phyloP scores from a whole-genome alignment of 92 coral and sea anemone species.

The Parazoanthus swiftii region DNA sequence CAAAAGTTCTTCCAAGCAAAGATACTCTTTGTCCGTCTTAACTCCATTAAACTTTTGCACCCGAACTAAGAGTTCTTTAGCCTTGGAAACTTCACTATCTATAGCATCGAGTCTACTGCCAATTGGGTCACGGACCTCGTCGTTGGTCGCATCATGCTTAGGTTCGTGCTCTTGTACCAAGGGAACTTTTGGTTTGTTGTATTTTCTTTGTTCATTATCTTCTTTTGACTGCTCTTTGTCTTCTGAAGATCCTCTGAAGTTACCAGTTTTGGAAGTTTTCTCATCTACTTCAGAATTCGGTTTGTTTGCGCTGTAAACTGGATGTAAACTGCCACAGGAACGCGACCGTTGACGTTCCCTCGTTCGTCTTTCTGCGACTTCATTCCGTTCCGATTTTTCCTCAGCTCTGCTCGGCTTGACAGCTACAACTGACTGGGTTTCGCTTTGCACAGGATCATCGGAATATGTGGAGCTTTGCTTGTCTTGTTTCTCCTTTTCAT shows the following conservation, averaged over 20 bases:
- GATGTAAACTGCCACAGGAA: not conserved
- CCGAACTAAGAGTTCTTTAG: slow-evolving; percentile 46
- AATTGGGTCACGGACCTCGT: not conserved
- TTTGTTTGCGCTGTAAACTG: not conserved
- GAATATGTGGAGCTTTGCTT: not conserved
- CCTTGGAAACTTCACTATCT: slow-evolving; percentile 38
- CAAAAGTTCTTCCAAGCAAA: slow-evolving; percentile 58
- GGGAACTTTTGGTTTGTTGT: not conserved
- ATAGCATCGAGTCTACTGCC: slow-evolving; percentile 38
- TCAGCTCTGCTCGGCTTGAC: not conserved
- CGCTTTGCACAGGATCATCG: not conserved
- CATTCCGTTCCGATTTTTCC: not conserved
- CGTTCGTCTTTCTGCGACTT: not conserved
- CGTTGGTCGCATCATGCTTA: not conserved
- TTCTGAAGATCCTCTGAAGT: not conserved
- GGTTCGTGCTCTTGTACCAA: not conserved
- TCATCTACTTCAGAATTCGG: not conserved
- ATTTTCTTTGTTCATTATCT: not conserved
- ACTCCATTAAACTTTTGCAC: slow-evolving; percentile 44
- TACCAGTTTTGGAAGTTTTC: not conserved
- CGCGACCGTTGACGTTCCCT: not conserved
- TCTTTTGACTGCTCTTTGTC: not conserved
- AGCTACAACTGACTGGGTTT: not conserved
- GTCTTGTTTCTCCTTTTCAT: not conserved
- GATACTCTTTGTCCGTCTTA: slow-evolving; percentile 42